Base-by-base conservation (phyloP, 1,140 invertebrate genomes). In the Aphis craccivora region DNA sequence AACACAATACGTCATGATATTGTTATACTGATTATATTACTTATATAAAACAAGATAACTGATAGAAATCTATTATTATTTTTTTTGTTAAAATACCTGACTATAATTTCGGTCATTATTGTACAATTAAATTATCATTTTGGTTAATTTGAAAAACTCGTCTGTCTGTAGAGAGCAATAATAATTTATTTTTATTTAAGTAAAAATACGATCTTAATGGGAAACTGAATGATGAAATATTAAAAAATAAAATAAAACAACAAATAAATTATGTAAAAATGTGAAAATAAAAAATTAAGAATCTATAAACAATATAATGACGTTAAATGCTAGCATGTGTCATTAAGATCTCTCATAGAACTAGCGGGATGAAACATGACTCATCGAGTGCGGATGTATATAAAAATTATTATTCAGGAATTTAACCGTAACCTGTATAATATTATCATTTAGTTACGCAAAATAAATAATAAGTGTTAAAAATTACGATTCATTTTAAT, bases 381-480 rank as follows among this genome's bases (percentile, higher is more conserved):
- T 90, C 89, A 90, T 43, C 23, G 14, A 90, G 37, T 43, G 1
- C 89, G 23, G 37, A 67, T 67, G 25, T 14, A 43, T 14, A 43
- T 60, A 60, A 11, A 25, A 90, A 90, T 90, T 43, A 89, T 89
- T 89, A 90, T 90, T 60, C 89, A 90, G 55, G 89, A 43, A 67
- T 90, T 90, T 67, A 60, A 40, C 30, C 20, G 7, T 40, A 20
- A 89, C 87, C 45, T 37, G n/a, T 37, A 89, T 35, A 35, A 53
- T 51, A 43, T 89, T 20, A 53, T 35, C 25, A 55, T 89, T 55
- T 40, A 20, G 35, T 67, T 53, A 37, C 18, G 2, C n/a, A 37
- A 53, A 89, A 89, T 51, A 51, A 48, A 88, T 23, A 35, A 88
- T 35, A 37, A 4, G 11, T 88, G n/a, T 53, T 20, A 53, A 35